Evolutionary conservation across 2,888 invertebrate genomes (phyloP).

Genomic region (Cheilosia scutellata): DNA sequence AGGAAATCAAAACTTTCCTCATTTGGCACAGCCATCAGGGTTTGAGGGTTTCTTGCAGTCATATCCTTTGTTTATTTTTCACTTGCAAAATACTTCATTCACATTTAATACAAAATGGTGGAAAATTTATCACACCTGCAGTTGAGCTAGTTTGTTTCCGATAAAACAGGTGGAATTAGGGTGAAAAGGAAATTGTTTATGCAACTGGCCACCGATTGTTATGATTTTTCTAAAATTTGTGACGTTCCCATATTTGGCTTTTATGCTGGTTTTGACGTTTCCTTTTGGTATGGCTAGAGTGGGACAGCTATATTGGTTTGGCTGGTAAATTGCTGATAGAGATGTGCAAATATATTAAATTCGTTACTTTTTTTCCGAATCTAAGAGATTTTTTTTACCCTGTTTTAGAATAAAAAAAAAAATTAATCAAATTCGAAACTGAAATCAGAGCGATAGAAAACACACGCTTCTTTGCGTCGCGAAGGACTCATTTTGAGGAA

Average conservation of each 20-base stretch:
- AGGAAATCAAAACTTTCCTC: conserved; percentile 96
- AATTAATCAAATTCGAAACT: no score
- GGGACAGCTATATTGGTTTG: not conserved
- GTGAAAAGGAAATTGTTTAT: conserved; percentile 62
- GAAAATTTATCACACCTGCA: conserved; percentile 29
- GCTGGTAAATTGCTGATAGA: not conserved
- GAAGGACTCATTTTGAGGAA: no score
- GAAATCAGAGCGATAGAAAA: no score
- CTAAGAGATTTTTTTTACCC: no score
- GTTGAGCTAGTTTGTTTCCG: conserved; percentile 3
- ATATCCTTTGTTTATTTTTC: conserved; percentile 83
- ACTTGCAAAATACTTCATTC: not conserved
- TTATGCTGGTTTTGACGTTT: conserved; percentile 54
- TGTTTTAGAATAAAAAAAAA: no score
- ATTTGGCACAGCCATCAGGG: conserved; percentile 89
- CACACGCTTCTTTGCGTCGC: no score
- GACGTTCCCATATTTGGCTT: conserved; percentile 72
- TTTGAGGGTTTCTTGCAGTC: conserved; percentile 91
- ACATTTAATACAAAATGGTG: conserved; percentile 20
- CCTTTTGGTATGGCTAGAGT: conserved; percentile 3
- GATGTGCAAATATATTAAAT: not conserved
- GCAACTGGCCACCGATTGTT: conserved; percentile 70
- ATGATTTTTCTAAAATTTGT: conserved; percentile 66
- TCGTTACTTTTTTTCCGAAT: not conserved
- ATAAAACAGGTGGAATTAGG: conserved; percentile 55